Evolutionary conservation across 2,888 invertebrate genomes (phyloP), one percentile per base, ranked within the genome.

Genomic region (Platycnemis pennipes): DNA sequence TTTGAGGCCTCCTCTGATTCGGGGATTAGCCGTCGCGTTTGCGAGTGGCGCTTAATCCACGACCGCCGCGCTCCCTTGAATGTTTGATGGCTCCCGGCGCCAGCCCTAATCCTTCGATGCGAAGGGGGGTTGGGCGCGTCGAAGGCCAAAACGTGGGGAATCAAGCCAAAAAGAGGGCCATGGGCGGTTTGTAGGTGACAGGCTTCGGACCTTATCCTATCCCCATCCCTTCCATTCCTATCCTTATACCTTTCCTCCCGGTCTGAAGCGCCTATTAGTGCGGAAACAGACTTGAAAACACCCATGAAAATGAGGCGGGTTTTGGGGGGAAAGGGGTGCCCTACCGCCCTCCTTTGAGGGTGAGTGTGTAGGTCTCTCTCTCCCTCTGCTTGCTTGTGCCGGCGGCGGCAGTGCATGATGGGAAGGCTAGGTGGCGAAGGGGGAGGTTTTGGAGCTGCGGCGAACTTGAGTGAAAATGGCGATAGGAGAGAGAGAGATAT

Each of bases 31-130:
- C 91, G 91, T 91, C 63, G 91, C 63, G 91, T 89, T 89, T 89
- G 56, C 89, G 89, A 89, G 89, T 91, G 91, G 91, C 91, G 91
- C 91, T 91, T 91, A 91, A 91, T 91, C 91, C 91, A 69, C 91
- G 91, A 87, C 87, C 87, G 87, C 87, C 87, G 87, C 87, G 87
- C 91, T 69, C 77, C 63, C 56, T 26, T 91, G 91, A 91, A 91
- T 91, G 91, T 91, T 91, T 91, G 63, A 91, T 91, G 91, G 63
- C 44, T 37, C 11, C 77, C n/a, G 63, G 91, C 91, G 91, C 91
- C 91, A 56, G 31, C 77, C 63, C 56, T 91, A 91, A 91, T 91
- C 91, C 63, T 77, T 77, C 77, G 77, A 77, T 77, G 77, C 77
- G 77, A 77, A 37, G 37, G 77, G 16, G 63, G 22, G 69, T 26